Percentiles rank a stretch among this genome's conserved stretches.
phyloP scores from a whole-genome alignment of 2,888 invertebrate genomes.

The Andricus quercusramuli region DNA sequence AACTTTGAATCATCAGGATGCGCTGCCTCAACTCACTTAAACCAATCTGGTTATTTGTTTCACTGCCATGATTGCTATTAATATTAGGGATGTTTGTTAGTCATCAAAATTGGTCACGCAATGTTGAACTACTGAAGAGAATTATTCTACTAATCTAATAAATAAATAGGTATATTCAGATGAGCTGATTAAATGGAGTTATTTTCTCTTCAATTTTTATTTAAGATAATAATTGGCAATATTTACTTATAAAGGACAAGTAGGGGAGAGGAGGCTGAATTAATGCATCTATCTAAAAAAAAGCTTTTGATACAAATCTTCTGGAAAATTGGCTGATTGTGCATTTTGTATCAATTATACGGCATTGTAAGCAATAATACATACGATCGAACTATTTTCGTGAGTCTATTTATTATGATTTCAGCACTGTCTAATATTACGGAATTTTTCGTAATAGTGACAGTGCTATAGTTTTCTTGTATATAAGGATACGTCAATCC shows the following conservation, averaged over 20 bases:
- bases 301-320: too few relatives aligned
- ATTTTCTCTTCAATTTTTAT: not conserved
- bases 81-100: slow-evolving; percentile 17
- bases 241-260: not conserved
- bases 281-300: too few relatives aligned
- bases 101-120: slow-evolving; percentile 33
- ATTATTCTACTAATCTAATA: slow-evolving; percentile 7
- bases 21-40: slow-evolving; percentile 27
- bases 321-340: too few relatives aligned
- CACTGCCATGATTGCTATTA: slow-evolving; percentile 15
- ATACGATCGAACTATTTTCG: too few relatives aligned
- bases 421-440: too few relatives aligned
- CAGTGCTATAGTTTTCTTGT: too few relatives aligned
- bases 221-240: not conserved
- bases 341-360: too few relatives aligned
- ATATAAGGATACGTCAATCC: too few relatives aligned
- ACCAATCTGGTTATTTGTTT: slow-evolving; percentile 31
- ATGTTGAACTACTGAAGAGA: not conserved
- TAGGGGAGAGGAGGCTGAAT: too few relatives aligned
- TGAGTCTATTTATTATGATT: too few relatives aligned
- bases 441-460: too few relatives aligned
- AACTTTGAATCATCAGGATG: slow-evolving; percentile 49
- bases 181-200: not conserved
- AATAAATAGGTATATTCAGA: not conserved
- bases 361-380: too few relatives aligned